phyloP scores from a whole-genome alignment of 2,113 vertebrate genomes.

The Ophiodon elongatus region DNA sequence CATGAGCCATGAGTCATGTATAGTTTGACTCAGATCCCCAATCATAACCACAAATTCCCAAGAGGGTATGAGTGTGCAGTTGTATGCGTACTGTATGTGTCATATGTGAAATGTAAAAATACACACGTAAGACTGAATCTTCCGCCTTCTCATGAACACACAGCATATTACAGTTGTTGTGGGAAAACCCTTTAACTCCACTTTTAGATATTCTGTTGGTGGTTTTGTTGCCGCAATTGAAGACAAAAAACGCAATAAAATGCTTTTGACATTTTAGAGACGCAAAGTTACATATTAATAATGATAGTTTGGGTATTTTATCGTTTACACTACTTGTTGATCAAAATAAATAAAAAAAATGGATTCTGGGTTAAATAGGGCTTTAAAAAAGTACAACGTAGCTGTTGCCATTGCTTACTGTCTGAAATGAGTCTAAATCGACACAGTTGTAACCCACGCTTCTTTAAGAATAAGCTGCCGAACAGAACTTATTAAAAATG shows the following conservation, averaged over 20 bases:
- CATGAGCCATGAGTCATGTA: constrained; percentile 29
- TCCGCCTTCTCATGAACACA: background rate
- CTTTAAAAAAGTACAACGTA: background rate
- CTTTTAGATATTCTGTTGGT: background rate
- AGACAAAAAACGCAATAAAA: background rate
- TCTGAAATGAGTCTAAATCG: background rate
- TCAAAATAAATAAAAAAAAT: too few species aligned
- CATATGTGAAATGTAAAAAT: constrained; percentile 46
- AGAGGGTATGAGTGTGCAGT: constrained; percentile 21
- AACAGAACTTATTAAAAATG: too few species aligned
- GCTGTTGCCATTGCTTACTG: background rate
- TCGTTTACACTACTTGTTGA: background rate
- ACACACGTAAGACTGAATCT: background rate
- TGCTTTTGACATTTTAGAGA: background rate
- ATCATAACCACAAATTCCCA: constrained; percentile 43
- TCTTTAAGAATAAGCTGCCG: background rate
- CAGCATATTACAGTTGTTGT: background rate
- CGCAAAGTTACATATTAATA: background rate
- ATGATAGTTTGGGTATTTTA: background rate
- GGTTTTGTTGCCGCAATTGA: background rate
- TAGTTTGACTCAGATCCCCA: constrained; percentile 46
- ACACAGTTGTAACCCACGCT: background rate
- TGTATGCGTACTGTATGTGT: constrained; percentile 38
- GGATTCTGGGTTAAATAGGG: background rate
- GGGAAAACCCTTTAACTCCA: constrained; percentile 10